Evolutionary conservation across 2,113 vertebrate genomes (phyloP).

Genomic region (Grammomys surdaster): DNA sequence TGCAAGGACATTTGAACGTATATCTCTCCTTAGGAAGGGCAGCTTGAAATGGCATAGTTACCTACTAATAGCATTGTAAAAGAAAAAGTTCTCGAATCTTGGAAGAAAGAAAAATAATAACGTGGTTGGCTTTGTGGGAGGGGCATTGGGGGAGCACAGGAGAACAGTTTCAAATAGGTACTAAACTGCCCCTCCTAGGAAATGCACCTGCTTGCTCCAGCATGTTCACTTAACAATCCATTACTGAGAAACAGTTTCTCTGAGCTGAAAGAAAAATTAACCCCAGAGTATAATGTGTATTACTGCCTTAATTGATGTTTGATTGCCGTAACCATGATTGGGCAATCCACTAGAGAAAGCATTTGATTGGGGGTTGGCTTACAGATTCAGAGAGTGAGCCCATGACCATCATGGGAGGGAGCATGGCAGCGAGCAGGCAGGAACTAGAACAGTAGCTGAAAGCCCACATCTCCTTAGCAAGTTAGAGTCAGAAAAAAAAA

Average conservation of each 20-base stretch:
- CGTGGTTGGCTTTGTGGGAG: neutral
- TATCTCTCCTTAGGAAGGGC: constrained; percentile 36
- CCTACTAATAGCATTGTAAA: constrained; percentile 46
- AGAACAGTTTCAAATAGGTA: neutral
- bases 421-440: neutral
- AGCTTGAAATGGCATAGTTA: constrained; percentile 56
- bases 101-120: neutral
- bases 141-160: neutral
- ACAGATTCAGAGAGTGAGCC: neutral
- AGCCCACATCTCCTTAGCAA: neutral
- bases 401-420: neutral
- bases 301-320: neutral
- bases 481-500: neutral
- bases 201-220: constrained; percentile 12
- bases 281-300: neutral
- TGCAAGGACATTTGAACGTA: neutral
- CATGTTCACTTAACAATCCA: constrained; percentile 36
- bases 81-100: constrained; percentile 12
- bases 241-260: constrained; percentile 17
- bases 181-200: neutral
- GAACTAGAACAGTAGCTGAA: neutral
- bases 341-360: neutral
- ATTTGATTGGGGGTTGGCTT: neutral
- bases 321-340: neutral
- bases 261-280: constrained; percentile 44